phyloP scores from a whole-genome alignment of 2,888 invertebrate genomes.

The Plebejus anna region DNA sequence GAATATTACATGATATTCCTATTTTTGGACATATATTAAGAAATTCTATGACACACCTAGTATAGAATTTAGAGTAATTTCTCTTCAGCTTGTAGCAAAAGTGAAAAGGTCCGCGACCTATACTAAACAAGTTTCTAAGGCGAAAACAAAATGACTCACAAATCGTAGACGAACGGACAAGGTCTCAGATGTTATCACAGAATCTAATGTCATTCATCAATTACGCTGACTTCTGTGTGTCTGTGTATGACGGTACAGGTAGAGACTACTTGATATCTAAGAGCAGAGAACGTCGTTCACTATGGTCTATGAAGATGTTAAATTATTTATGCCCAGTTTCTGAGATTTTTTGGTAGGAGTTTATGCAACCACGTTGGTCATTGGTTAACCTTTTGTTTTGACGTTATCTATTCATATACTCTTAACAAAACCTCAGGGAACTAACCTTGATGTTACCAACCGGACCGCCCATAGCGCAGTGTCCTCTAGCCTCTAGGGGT shows the following conservation, averaged over 20 bases:
- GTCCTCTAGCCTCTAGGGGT: too few relatives aligned
- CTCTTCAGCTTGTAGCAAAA: neutral
- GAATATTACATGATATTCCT: neutral
- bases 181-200: neutral
- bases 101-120: neutral
- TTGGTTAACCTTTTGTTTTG: too few relatives aligned
- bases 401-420: too few relatives aligned
- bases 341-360: too few relatives aligned
- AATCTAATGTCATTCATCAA: slow-evolving; percentile 4
- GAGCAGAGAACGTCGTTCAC: too few relatives aligned
- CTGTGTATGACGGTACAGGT: neutral
- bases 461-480: too few relatives aligned
- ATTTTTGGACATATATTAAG: neutral
- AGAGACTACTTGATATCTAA: neutral
- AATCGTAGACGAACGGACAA: neutral
- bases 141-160: neutral
- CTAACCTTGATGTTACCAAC: too few relatives aligned
- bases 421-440: too few relatives aligned
- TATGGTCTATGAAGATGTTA: too few relatives aligned
- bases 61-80: neutral
- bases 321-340: too few relatives aligned
- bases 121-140: slow-evolving; percentile 13
- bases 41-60: neutral
- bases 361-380: too few relatives aligned
- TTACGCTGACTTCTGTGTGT: neutral